These are phyloP conservation scores for Toxotes lorentzi DNA, from an alignment of 2,797 vertebrate genomes.

Conservation along the genomic window DNA sequence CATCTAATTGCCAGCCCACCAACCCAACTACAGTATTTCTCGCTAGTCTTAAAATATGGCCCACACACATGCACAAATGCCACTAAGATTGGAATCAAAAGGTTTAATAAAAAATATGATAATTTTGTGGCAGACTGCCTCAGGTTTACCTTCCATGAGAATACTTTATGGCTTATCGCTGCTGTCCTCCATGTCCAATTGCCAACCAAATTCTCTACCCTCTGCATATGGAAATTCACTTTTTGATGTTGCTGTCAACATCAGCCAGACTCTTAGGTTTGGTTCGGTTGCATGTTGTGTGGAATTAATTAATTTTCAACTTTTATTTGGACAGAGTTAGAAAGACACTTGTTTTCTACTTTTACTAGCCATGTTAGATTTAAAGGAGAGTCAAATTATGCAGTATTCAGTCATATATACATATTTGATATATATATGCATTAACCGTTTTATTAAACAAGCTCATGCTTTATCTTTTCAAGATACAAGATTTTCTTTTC, in stretches of 20 bases:
- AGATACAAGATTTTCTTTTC: not conserved
- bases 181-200: constrained; percentile 30
- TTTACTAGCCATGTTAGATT: not conserved
- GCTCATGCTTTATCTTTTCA: not conserved
- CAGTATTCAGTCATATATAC: not conserved
- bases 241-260: constrained; percentile 40
- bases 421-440: not conserved
- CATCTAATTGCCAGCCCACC: constrained; percentile 23
- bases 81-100: constrained; percentile 46
- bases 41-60: constrained; percentile 34
- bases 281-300: not conserved
- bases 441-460: not conserved
- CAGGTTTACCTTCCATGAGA: constrained; percentile 37
- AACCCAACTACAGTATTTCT: constrained; percentile 41
- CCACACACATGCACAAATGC: constrained; percentile 26
- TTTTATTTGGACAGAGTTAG: not conserved
- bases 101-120: constrained; percentile 73
- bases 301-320: constrained; percentile 5
- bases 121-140: constrained; percentile 48
- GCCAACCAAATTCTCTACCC: constrained; percentile 20
- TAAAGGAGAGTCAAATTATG: not conserved
- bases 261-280: not conserved
- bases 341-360: not conserved
- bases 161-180: constrained; percentile 16
- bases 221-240: constrained; percentile 33